Evolutionary conservation across 1,140 invertebrate species (phyloP), one percentile per base, ranked within the genome.

Genomic region (Lepidostoma basale): DNA sequence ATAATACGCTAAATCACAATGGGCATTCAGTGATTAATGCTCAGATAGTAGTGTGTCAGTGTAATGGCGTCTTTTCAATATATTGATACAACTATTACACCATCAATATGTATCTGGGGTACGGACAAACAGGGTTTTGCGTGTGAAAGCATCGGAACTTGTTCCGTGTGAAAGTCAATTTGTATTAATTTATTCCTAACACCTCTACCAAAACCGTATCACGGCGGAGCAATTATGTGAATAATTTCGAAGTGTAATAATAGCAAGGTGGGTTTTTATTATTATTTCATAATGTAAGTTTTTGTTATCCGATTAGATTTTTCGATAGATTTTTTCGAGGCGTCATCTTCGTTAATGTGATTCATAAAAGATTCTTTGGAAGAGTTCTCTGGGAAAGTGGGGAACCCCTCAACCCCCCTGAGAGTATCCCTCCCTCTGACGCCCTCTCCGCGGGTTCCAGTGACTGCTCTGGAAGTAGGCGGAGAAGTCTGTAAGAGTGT

Each of bases 151-250:
- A 42, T 26, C 26, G 36, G 18, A 63, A 63, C 63, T 47, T 49
- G 59, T 70, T 70, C 66, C 62, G 56, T 70, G 68, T 65, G 68
- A 70, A 70, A 70, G 56, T 70, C 68, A 70, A 70, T 65, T 65
- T 66, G 62, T 65, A 70, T 70, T 65, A 63, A 69, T 69, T 59
- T 64, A 63, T 63, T 56, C 59, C 36, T 14, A n/a, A 49, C 60
- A 63, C 40, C 44, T 56, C 36, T 54, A 42, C 20, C 44, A 39
- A 45, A 65, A 36, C 30, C 36, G 30, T 25, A 49, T 45, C 20
- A 30, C 62, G 62, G 49, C 1, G 25, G 5, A 49, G 36, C 42
- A 25, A 33, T 49, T 49, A 49, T 45, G 23, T 22, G 26, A 44
- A 26, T 10, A 45, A 44, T 12, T 45, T 26, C 44, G 6, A 45